These are phyloP conservation scores for Drosophila ficusphila DNA, from an alignment of 1,140 invertebrate species.

Conservation along the genomic window DNA sequence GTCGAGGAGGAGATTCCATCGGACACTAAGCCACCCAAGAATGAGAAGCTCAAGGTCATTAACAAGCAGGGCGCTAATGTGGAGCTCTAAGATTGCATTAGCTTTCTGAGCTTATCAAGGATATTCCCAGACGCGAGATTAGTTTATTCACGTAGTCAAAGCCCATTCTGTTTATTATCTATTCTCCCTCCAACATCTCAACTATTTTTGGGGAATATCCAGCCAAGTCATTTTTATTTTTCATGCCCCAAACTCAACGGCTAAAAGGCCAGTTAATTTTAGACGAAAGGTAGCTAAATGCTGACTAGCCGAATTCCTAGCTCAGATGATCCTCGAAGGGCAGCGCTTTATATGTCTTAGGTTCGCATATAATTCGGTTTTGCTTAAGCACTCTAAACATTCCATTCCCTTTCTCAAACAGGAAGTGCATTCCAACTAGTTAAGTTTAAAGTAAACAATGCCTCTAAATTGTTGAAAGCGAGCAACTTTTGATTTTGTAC, in stretches of 20 bases:
- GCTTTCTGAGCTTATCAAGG: neutral
- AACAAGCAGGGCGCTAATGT: slow-evolving; percentile 85
- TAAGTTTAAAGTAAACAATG: slow-evolving; percentile 50
- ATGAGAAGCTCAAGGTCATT: slow-evolving; percentile 86
- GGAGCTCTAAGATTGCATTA: slow-evolving; percentile 64
- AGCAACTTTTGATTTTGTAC: slow-evolving; percentile 53
- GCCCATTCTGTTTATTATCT: neutral
- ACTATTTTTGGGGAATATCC: slow-evolving; percentile 19
- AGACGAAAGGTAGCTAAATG: slow-evolving; percentile 48
- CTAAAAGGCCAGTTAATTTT: slow-evolving; percentile 25
- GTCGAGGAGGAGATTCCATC: slow-evolving; percentile 85
- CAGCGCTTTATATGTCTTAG: slow-evolving; percentile 63
- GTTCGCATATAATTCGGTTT: slow-evolving; percentile 63
- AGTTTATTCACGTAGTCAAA: slow-evolving; percentile 24
- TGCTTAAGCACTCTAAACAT: slow-evolving; percentile 35
- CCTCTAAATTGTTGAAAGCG: slow-evolving; percentile 48
- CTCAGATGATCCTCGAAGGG: slow-evolving; percentile 19
- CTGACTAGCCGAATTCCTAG: slow-evolving; percentile 41
- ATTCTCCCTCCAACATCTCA: slow-evolving; percentile 9
- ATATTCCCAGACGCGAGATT: slow-evolving; percentile 35
- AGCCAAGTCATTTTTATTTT: neutral
- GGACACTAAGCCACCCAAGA: slow-evolving; percentile 85
- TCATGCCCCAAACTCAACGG: slow-evolving; percentile 20
- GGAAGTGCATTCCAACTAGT: slow-evolving; percentile 35
- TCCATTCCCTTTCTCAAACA: slow-evolving; percentile 7